Percentiles rank a stretch among this genome's conserved stretches.
These are phyloP conservation scores for Lepisosteus oculatus DNA, from an alignment of 2,113 vertebrate species.

Conservation along the genomic window DNA sequence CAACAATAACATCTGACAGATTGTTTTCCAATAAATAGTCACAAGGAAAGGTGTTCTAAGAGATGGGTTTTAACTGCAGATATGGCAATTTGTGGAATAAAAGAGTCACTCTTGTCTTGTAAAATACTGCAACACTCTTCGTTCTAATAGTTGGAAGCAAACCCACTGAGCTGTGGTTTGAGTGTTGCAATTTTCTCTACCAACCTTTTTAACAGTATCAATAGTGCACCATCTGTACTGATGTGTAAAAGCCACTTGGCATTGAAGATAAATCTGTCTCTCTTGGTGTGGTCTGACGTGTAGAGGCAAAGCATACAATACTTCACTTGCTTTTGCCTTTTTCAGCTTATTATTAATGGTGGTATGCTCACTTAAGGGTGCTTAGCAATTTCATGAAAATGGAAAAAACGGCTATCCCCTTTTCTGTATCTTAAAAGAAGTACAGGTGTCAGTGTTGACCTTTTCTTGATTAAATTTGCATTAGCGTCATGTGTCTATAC, in stretches of 20 bases:
- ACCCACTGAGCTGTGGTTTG: background rate
- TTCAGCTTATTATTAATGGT: background rate
- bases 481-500: slow-evolving; percentile 1
- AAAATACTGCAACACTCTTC: too few relatives aligned
- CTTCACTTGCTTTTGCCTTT: background rate
- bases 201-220: slow-evolving; percentile 1
- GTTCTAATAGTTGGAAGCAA: background rate
- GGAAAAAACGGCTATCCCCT: slow-evolving; percentile 22
- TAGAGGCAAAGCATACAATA: too few relatives aligned
- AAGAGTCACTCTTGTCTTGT: too few relatives aligned
- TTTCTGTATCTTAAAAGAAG: slow-evolving; percentile 11
- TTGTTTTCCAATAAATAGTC: too few relatives aligned
- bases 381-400: background rate
- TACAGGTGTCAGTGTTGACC: slow-evolving; percentile 35
- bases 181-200: background rate
- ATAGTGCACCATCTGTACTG: background rate
- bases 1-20: too few relatives aligned
- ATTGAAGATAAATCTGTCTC: background rate
- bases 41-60: too few relatives aligned
- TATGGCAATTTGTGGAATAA: too few relatives aligned
- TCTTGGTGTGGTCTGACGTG: too few relatives aligned
- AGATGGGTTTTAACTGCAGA: too few relatives aligned
- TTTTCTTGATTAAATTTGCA: slow-evolving; percentile 29
- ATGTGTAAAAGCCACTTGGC: background rate
- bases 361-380: background rate